Evolutionary conservation across 2,113 vertebrate species (phyloP).

Genomic region (Choloepus hoffmanni): DNA sequence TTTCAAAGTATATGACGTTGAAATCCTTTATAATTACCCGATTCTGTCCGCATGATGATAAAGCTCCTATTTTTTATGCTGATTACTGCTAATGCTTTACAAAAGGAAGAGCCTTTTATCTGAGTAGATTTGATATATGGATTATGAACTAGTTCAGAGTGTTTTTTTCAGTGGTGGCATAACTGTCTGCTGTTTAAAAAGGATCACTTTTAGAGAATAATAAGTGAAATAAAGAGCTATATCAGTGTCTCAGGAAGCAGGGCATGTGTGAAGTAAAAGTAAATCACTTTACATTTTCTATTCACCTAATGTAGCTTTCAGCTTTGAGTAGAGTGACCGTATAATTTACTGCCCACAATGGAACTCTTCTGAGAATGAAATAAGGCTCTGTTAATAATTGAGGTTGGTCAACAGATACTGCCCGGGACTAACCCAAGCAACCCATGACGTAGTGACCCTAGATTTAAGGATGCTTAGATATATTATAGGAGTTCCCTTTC

Average conservation of each 20-base stretch:
- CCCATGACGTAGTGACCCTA: background rate
- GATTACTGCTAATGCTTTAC: slow-evolving; percentile 72
- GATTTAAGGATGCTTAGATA: background rate
- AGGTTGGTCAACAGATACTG: background rate
- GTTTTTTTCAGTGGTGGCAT: slow-evolving; percentile 54
- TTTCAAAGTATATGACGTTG: slow-evolving; percentile 69
- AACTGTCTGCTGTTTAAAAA: slow-evolving; percentile 62
- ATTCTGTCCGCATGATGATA: slow-evolving; percentile 73
- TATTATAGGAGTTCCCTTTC: background rate
- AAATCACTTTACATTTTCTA: slow-evolving; percentile 20
- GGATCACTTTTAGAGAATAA: slow-evolving; percentile 36
- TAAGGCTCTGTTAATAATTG: slow-evolving; percentile 6
- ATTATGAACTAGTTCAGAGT: background rate
- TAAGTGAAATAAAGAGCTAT: background rate
- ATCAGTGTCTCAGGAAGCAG: slow-evolving; percentile 36
- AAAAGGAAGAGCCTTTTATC: slow-evolving; percentile 36
- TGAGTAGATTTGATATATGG: slow-evolving; percentile 52
- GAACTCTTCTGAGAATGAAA: background rate
- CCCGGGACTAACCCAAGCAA: background rate
- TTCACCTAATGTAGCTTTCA: background rate
- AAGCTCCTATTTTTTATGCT: slow-evolving; percentile 77
- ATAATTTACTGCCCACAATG: background rate
- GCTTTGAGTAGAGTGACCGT: background rate
- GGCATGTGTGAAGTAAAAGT: background rate
- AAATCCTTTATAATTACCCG: slow-evolving; percentile 78